These are phyloP conservation scores for Spodoptera picta DNA, from an alignment of 2,888 invertebrate genomes.

Conservation along the genomic window DNA sequence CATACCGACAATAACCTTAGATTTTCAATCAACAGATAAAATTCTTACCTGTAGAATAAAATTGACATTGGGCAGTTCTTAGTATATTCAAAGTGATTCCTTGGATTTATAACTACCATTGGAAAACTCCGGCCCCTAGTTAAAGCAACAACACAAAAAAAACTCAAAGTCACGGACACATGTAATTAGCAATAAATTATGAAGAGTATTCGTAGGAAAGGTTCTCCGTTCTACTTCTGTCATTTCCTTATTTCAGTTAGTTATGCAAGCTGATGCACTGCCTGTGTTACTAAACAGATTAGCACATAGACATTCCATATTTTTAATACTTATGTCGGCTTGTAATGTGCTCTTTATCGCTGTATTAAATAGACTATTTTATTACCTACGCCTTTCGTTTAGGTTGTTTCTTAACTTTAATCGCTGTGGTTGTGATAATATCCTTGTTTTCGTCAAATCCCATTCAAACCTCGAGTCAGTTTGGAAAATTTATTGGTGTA, in stretches of 20 bases:
- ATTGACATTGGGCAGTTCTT: too few species aligned
- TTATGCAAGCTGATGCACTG: constrained; percentile 72
- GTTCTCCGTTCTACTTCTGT: constrained; percentile 51
- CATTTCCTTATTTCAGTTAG: constrained; percentile 68
- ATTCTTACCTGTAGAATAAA: too few species aligned
- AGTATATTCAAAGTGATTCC: too few species aligned
- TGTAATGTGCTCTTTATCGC: constrained; percentile 24
- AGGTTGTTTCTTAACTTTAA: constrained; percentile 21
- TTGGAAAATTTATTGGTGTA: too few species aligned
- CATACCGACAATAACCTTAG: too few species aligned
- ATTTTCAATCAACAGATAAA: too few species aligned
- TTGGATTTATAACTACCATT: too few species aligned
- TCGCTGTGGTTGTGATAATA: not conserved
- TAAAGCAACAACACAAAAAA: constrained; percentile 4
- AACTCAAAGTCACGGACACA: constrained; percentile 10
- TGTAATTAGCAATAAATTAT: constrained; percentile 30
- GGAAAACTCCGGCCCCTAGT: not conserved
- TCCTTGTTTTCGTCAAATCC: not conserved
- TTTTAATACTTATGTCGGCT: constrained; percentile 51
- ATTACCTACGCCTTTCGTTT: constrained; percentile 4
- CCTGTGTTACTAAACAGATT: constrained; percentile 70
- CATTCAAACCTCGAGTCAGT: too few species aligned
- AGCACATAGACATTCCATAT: constrained; percentile 63
- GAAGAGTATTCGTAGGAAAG: constrained; percentile 51
- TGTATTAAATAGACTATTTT: constrained; percentile 29